Conservation (phyloP, 2,797 vertebrate species). For the Lepus oiostolus region DNA sequence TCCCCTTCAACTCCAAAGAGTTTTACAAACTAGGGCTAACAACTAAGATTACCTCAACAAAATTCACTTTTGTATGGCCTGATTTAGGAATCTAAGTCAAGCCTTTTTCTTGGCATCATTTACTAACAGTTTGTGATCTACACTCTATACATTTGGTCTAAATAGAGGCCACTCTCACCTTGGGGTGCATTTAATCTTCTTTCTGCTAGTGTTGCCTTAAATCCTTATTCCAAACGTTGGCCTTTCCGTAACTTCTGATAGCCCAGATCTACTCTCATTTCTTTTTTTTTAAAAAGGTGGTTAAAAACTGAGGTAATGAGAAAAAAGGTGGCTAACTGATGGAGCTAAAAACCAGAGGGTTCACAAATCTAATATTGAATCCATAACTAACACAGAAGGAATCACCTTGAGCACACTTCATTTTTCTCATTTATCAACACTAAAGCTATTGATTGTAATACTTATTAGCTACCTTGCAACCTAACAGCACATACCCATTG, state of each 20-base stretch:
- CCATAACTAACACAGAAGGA: not conserved
- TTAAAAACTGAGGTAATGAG: not conserved
- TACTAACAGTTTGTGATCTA: not conserved
- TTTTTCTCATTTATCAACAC: not conserved
- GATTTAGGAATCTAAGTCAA: not conserved
- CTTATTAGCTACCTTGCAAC: not conserved
- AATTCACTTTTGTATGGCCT: not conserved
- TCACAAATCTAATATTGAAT: not conserved
- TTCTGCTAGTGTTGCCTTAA: not conserved
- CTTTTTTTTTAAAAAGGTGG: not conserved
- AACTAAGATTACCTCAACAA: not conserved
- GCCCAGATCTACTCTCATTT: not conserved
- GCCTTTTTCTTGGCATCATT: not conserved
- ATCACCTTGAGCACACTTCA: not conserved
- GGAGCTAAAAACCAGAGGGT: not conserved
- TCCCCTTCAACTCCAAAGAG: constrained; percentile 62
- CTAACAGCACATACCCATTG: not conserved
- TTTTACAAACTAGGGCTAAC: constrained; percentile 63
- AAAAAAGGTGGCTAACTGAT: not conserved
- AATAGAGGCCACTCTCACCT: not conserved
- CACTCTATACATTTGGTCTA: not conserved
- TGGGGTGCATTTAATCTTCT: not conserved
- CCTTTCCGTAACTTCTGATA: not conserved
- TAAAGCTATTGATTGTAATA: not conserved
- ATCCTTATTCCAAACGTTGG: not conserved